phyloP scores from a whole-genome alignment of 2,888 invertebrate species.

The Imbricaverruca yamaguchii region DNA sequence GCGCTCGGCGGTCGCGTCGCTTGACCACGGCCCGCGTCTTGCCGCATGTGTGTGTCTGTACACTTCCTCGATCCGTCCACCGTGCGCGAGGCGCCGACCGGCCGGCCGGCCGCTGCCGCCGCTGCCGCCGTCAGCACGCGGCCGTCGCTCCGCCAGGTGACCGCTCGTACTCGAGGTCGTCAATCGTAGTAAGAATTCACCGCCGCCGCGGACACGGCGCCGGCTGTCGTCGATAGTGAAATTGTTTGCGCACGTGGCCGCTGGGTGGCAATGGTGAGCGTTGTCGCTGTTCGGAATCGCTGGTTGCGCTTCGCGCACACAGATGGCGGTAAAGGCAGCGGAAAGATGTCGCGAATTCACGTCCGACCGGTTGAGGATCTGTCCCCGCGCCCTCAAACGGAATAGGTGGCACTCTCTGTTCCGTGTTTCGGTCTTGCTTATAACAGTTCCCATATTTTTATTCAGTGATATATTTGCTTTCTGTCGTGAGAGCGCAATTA shows the following conservation, averaged over 20 bases:
- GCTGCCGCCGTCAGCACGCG: not conserved
- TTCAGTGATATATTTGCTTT: too few relatives aligned
- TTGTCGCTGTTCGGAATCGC: not conserved
- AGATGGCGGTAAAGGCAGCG: not conserved
- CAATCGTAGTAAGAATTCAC: slow-evolving; percentile 20
- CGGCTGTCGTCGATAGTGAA: not conserved
- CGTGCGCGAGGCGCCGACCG: too few relatives aligned
- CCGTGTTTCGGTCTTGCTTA: too few relatives aligned
- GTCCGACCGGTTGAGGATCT: too few relatives aligned
- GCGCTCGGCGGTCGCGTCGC: too few relatives aligned
- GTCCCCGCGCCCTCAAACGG: too few relatives aligned
- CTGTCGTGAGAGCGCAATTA: too few relatives aligned
- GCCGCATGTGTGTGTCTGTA: not conserved
- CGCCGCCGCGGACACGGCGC: not conserved
- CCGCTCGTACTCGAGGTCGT: slow-evolving; percentile 17
- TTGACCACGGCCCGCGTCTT: not conserved
- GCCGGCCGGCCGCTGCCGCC: not conserved
- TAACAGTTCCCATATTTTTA: too few relatives aligned
- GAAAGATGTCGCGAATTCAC: too few relatives aligned
- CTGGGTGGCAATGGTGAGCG: not conserved
- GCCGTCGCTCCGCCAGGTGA: not conserved
- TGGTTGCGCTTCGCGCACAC: not conserved
- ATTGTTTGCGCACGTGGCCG: not conserved
- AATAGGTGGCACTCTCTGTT: too few relatives aligned
- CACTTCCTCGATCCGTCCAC: too few relatives aligned